These are phyloP conservation scores for Rana temporaria DNA, from an alignment of 2,113 vertebrate genomes.

Conservation along the genomic window DNA sequence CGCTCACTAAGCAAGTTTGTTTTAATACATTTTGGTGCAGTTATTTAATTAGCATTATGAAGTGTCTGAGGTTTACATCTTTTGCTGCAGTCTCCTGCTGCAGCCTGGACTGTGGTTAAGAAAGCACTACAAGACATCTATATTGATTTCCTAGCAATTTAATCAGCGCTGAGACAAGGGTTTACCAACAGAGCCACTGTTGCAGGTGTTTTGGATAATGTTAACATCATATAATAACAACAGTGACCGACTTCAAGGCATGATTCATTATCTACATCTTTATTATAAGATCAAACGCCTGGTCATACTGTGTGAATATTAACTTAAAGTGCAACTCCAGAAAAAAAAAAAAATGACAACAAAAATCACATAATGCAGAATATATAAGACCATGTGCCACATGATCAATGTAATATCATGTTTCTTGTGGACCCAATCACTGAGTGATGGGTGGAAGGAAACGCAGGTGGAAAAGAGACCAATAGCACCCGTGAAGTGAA, in stretches of 20 bases:
- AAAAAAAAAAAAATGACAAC: no score
- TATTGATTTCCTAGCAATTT: constrained; percentile 54
- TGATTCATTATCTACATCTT: neutral
- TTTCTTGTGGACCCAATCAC: no score
- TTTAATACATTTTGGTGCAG: neutral
- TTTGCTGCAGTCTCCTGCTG: neutral
- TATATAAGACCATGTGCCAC: no score
- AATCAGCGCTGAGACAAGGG: constrained; percentile 23
- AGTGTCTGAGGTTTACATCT: neutral
- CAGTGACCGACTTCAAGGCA: neutral
- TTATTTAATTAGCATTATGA: constrained; percentile 4
- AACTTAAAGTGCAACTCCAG: no score
- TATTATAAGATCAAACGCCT: neutral
- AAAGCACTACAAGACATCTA: neutral
- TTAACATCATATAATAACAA: constrained; percentile 22
- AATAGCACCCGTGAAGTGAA: no score
- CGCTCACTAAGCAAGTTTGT: neutral
- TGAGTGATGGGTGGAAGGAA: no score
- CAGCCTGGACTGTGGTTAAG: neutral
- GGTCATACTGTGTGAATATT: neutral
- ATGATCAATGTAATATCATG: no score
- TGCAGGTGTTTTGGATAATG: constrained; percentile 30
- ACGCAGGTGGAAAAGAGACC: no score
- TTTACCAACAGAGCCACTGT: constrained; percentile 14
- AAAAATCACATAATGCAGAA: no score